Conservation (phyloP, 2,797 vertebrate species). For the Gila robusta region DNA sequence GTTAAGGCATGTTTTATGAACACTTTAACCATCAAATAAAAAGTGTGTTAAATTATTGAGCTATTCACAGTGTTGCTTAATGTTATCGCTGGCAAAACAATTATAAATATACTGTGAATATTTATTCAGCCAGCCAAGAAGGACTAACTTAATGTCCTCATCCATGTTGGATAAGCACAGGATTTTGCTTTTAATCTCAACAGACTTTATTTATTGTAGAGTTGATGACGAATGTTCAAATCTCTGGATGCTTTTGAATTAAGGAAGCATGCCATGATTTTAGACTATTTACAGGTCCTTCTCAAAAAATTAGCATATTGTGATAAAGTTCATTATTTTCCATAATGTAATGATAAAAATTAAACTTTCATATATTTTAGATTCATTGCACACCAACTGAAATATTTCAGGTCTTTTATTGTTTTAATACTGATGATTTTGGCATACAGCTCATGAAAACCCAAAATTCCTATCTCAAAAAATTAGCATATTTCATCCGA, state of each 20-base stretch:
- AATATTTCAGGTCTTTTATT: too few relatives aligned
- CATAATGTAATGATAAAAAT: too few relatives aligned
- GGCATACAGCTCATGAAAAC: too few relatives aligned
- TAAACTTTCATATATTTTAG: too few relatives aligned
- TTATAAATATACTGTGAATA: background rate
- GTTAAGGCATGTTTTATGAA: background rate
- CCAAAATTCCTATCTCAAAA: too few relatives aligned
- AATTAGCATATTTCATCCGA: too few relatives aligned
- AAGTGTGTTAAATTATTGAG: background rate
- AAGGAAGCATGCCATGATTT: conserved; percentile 7
- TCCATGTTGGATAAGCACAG: background rate
- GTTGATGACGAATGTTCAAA: background rate
- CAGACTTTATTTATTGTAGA: background rate
- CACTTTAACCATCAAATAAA: background rate
- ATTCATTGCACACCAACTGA: too few relatives aligned
- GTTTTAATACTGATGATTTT: too few relatives aligned
- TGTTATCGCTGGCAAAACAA: background rate
- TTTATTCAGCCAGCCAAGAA: background rate
- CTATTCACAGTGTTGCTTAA: background rate
- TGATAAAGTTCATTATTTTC: too few relatives aligned
- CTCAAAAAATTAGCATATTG: too few relatives aligned
- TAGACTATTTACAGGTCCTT: too few relatives aligned
- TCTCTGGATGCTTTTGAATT: background rate
- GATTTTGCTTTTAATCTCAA: background rate
- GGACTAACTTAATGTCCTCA: background rate